Base-by-base conservation (phyloP, 2,113 vertebrate species). In the Onychostruthus taczanowskii region DNA sequence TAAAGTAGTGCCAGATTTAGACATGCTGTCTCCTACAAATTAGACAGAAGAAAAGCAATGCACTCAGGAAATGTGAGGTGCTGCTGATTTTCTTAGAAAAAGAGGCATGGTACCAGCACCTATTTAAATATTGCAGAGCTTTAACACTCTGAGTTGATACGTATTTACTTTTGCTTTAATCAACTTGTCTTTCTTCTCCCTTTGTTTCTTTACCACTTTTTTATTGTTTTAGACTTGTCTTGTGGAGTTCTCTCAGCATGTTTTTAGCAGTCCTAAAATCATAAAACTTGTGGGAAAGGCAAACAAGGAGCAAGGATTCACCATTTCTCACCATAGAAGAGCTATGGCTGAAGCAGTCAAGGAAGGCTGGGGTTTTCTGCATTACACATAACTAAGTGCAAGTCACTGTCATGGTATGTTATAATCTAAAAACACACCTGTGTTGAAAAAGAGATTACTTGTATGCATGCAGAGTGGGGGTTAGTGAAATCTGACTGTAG, bases 151-250 rank as follows among this genome's bases (percentile, higher is more conserved):
- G 22, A 68, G 62, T 72, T 77, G 75, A 77, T 86, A 63, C 14
- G 2, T 92, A 61, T 18, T 89, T 52, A 58, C 39, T 87, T 89
- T 33, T 64, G 56, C 81, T 94, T 94, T 96, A 82, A 75, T 95
- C 64, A 56, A 13, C 30, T 78, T 70, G 44, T 85, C 19, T n/a
- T 22, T 77, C 37, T 62, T 55, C 33, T 80, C 19, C 23, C 24
- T 75, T 74, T 79, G 21, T 41, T 90, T 61, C 33, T 44, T 85
- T 68, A 70, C 11, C 9, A 31, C n/a, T 14, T 50, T 47, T 67
- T 87, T 91, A 24, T 80, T 49, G 16, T 2, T 84, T 92, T 30
- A 67, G 47, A 9, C 33, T 47, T 66, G 15, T 35, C 37, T 30
- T 69, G 35, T 4, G 14, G 26, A 77, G 12, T 58, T 88, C 41